phyloP scores from a whole-genome alignment of 2,888 invertebrate species.

The Trileptium ribeirensis region DNA sequence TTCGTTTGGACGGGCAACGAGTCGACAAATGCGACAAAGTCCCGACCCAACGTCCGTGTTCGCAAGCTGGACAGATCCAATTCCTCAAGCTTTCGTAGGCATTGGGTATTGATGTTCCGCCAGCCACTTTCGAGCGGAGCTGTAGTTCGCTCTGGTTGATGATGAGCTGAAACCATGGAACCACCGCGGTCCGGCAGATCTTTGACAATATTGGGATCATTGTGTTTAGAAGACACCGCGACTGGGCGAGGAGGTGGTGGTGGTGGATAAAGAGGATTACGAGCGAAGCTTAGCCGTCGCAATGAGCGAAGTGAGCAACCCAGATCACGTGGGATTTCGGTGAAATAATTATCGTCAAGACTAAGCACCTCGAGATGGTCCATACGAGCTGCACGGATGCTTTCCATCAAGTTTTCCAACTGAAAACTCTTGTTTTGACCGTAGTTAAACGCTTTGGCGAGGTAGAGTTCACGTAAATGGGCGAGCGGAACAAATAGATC shows the following conservation, averaged over 20 bases:
- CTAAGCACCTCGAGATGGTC: background rate
- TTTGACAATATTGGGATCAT: background rate
- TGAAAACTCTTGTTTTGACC: background rate
- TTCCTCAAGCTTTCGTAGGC: background rate
- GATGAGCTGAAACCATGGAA: background rate
- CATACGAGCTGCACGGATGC: background rate
- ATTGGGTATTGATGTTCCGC: background rate
- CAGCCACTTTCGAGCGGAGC: too few species aligned
- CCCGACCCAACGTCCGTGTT: background rate
- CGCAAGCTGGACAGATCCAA: background rate
- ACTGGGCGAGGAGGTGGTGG: too few species aligned
- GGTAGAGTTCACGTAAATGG: slow-evolving; percentile 2
- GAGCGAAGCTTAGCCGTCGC: background rate
- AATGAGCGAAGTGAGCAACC: background rate
- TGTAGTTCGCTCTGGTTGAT: too few species aligned
- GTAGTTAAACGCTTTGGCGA: background rate
- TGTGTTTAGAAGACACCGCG: background rate
- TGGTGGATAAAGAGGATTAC: background rate
- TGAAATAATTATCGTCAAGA: background rate
- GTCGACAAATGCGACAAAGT: background rate
- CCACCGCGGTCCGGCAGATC: background rate
- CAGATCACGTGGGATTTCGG: background rate
- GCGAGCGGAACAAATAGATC: background rate
- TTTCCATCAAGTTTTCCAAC: background rate
- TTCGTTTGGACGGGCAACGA: background rate